Evolutionary conservation across 2,888 invertebrate species (phyloP).

Genomic region (Petrophora chlorosata): DNA sequence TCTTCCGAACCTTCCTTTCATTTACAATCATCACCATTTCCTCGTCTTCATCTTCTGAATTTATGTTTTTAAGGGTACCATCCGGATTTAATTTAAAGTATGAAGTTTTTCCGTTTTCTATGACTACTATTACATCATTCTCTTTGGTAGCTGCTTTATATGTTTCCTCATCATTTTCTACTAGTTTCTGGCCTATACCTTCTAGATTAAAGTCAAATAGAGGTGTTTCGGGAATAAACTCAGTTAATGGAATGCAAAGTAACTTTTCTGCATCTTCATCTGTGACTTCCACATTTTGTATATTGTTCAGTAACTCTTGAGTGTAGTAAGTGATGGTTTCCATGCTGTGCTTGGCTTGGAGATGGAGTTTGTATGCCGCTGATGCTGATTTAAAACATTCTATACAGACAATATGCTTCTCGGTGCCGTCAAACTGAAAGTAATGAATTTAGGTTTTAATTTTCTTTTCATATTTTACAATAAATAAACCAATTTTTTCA

Average conservation of each 20-base stretch:
- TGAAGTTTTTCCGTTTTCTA: constrained; percentile 50
- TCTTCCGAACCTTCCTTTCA: constrained; percentile 47
- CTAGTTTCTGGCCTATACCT: constrained; percentile 38
- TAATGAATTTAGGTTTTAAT: neutral
- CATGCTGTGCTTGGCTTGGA: constrained; percentile 51
- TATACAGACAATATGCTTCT: constrained; percentile 60
- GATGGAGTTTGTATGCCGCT: constrained; percentile 63
- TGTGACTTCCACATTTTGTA: constrained; percentile 45
- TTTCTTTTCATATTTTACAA: no score
- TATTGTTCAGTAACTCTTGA: constrained; percentile 49
- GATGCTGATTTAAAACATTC: constrained; percentile 62
- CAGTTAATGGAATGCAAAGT: constrained; percentile 60
- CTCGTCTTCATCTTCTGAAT: constrained; percentile 21
- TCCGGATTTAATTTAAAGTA: constrained; percentile 42
- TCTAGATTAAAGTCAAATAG: constrained; percentile 53
- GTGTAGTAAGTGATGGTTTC: constrained; percentile 60
- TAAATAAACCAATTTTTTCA: no score
- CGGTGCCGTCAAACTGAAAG: constrained; percentile 54
- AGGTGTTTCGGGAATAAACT: constrained; percentile 36
- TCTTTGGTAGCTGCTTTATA: constrained; percentile 18
- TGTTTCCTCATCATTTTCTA: constrained; percentile 1
- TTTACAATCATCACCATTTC: constrained; percentile 25
- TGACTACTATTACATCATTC: constrained; percentile 50
- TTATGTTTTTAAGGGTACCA: constrained; percentile 9
- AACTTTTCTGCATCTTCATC: constrained; percentile 33